phyloP scores from a whole-genome alignment of 2,113 vertebrate species.

The Macquaria australasica region DNA sequence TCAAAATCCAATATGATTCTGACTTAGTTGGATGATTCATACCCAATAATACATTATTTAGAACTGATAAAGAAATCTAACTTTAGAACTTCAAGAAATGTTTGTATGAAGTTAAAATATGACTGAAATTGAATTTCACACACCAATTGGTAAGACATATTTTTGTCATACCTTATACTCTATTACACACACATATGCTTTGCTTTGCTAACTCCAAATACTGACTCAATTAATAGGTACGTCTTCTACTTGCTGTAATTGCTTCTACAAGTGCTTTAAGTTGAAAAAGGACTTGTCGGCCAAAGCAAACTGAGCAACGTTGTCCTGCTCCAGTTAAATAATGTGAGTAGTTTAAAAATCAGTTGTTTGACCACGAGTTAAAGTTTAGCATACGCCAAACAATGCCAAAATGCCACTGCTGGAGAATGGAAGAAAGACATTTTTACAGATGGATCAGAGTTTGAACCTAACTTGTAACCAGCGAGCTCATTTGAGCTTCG shows the following conservation, averaged over 20 bases:
- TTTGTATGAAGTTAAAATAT: not conserved
- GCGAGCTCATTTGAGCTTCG: not conserved
- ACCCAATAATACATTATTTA: not conserved
- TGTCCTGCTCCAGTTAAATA: not conserved
- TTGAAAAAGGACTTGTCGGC: not conserved
- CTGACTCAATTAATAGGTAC: not conserved
- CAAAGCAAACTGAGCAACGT: not conserved
- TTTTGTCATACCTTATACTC: not conserved
- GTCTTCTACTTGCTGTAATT: not conserved
- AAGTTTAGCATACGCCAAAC: not conserved
- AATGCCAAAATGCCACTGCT: not conserved
- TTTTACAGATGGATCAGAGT: not conserved
- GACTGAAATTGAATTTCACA: not conserved
- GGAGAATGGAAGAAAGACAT: not conserved
- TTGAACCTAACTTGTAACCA: not conserved
- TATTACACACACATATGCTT: not conserved
- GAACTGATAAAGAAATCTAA: not conserved
- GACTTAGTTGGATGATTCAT: not conserved
- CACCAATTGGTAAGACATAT: not conserved
- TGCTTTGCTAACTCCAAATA: not conserved
- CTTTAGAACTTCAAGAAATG: not conserved
- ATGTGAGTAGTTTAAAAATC: not conserved
- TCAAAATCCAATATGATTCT: constrained; percentile 10
- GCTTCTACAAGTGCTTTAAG: not conserved
- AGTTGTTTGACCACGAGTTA: not conserved